These are phyloP conservation scores for Caenorhabditis sinica DNA, from an alignment of 2,888 invertebrate species.

Conservation along the genomic window DNA sequence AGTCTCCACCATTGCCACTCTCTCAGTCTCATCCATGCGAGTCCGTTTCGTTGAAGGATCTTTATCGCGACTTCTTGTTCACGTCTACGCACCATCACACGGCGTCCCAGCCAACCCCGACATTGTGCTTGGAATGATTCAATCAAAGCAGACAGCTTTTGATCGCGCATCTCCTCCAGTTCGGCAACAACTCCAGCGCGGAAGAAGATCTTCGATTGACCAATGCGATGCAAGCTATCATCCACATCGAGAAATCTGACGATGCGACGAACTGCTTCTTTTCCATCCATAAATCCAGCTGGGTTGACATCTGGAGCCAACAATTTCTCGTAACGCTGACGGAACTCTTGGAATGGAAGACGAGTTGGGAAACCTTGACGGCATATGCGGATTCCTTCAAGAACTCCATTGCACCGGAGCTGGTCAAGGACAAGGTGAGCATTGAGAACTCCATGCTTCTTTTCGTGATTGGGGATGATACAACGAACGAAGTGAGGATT, in stretches of 20 bases:
- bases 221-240: conserved; percentile 95
- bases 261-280: conserved; percentile 95
- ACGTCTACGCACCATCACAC: conserved; percentile 95
- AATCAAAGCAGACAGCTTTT: conserved; percentile 97
- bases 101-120: conserved; percentile 92
- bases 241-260: conserved; percentile 96
- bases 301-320: conserved; percentile 99
- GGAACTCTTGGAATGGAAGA: conserved; percentile 95
- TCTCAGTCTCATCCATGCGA: conserved; percentile 96
- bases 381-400: conserved; percentile 99
- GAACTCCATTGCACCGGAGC: conserved; percentile 97
- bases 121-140: conserved; percentile 93
- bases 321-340: conserved; percentile 94
- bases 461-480: conserved; percentile 99
- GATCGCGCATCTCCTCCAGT: conserved; percentile 94
- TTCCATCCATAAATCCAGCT: conserved; percentile 99
- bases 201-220: conserved; percentile 99
- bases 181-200: conserved; percentile 98
- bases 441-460: conserved; percentile 96
- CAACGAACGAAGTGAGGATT: conserved; percentile 99
- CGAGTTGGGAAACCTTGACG: conserved; percentile 99
- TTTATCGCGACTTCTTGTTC: conserved; percentile 97
- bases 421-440: conserved; percentile 99
- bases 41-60: conserved; percentile 98
- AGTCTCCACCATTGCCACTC: conserved; percentile 99